phyloP scores from a whole-genome alignment of 2,888 invertebrate species.

The Ectobius pallidus region DNA sequence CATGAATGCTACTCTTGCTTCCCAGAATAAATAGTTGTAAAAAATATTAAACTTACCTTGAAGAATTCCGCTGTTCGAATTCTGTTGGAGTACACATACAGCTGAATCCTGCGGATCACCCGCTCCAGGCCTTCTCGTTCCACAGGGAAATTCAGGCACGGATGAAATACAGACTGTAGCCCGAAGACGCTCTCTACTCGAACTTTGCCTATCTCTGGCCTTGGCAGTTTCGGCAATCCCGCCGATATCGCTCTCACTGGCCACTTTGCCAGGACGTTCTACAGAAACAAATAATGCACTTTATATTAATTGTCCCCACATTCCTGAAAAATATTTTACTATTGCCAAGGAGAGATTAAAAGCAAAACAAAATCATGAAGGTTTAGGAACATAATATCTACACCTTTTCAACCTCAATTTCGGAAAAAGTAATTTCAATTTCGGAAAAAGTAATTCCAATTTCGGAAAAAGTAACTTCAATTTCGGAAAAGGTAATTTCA shows the following conservation, averaged over 20 bases:
- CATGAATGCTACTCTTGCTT: too few relatives aligned
- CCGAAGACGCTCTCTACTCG: conserved; percentile 60
- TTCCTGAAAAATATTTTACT: too few relatives aligned
- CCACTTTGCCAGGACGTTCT: conserved; percentile 62
- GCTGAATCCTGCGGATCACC: conserved; percentile 69
- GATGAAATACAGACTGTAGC: conserved; percentile 63
- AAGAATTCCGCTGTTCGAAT: conserved; percentile 73
- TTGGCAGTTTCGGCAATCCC: conserved; percentile 69
- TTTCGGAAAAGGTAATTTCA: too few relatives aligned
- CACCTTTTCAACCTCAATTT: too few relatives aligned
- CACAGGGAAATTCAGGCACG: conserved; percentile 51
- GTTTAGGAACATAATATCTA: too few relatives aligned
- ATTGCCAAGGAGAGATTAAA: too few relatives aligned
- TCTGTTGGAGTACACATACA: conserved; percentile 67
- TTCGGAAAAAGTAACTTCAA: too few relatives aligned
- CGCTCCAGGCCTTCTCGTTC: conserved; percentile 61
- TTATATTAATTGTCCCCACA: background rate
- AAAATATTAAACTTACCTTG: conserved; percentile 57
- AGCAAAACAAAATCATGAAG: too few relatives aligned
- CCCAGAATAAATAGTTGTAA: too few relatives aligned
- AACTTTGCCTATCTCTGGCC: conserved; percentile 68
- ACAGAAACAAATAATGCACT: background rate
- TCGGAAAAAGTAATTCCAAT: too few relatives aligned
- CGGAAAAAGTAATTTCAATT: too few relatives aligned
- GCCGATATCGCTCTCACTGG: conserved; percentile 71